These are phyloP conservation scores for Triops longicaudatus DNA, from an alignment of 1,140 invertebrate species.

Conservation along the genomic window DNA sequence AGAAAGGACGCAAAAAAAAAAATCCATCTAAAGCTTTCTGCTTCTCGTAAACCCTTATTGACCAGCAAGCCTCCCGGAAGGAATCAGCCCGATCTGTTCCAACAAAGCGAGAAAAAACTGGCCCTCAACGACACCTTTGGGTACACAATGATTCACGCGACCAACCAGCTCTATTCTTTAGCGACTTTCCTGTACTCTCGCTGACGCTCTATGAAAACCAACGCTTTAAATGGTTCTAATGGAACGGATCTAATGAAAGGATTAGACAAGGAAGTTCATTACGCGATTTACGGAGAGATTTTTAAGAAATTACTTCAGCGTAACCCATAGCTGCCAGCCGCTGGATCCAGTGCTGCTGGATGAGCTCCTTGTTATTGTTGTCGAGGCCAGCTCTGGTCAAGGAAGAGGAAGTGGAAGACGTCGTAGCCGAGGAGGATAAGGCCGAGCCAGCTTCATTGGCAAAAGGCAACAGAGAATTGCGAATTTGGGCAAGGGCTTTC, in stretches of 20 bases:
- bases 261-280: neutral
- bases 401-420: neutral
- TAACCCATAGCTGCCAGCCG: constrained; percentile 34
- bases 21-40: neutral
- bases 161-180: neutral
- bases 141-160: neutral
- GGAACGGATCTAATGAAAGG: too few relatives aligned
- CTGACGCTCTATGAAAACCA: too few relatives aligned
- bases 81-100: neutral
- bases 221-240: too few relatives aligned
- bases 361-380: constrained; percentile 26
- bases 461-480: constrained; percentile 73
- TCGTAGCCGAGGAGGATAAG: neutral
- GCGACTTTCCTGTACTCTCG: too few relatives aligned
- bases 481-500: constrained; percentile 77
- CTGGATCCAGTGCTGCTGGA: constrained; percentile 32
- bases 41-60: neutral
- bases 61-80: neutral
- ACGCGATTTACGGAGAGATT: too few relatives aligned
- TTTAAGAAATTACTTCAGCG: constrained; percentile 35
- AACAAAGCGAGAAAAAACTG: neutral
- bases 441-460: constrained; percentile 46
- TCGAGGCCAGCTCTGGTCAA: constrained; percentile 21
- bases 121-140: neutral
- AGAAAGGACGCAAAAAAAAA: neutral